phyloP scores from a whole-genome alignment of 2,797 vertebrate species.

The Nothura maculosa region DNA sequence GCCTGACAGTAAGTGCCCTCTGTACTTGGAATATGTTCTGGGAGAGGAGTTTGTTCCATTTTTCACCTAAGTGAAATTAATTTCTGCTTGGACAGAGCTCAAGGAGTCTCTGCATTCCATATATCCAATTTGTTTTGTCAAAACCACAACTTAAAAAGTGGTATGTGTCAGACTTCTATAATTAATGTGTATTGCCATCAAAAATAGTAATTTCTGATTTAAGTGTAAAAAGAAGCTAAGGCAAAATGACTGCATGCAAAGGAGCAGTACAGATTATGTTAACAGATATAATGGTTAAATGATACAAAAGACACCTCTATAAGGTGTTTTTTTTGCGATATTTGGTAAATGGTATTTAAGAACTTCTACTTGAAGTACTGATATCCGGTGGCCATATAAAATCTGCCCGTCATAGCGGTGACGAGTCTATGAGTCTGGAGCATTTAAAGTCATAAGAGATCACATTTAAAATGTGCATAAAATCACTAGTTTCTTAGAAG shows the following conservation, averaged over 20 bases:
- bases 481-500: not conserved
- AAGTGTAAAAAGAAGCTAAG: not conserved
- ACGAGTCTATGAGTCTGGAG: not conserved
- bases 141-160: not conserved
- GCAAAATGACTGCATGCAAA: not conserved
- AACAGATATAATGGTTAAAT: not conserved
- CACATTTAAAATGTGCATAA: not conserved
- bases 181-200: not conserved
- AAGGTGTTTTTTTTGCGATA: not conserved
- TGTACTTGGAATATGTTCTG: not conserved
- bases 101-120: not conserved
- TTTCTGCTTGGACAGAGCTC: not conserved
- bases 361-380: not conserved
- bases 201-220: not conserved
- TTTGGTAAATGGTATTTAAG: not conserved
- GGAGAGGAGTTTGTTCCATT: not conserved
- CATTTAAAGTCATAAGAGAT: not conserved
- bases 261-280: not conserved
- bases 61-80: not conserved
- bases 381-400: fast-evolving
- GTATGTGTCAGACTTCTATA: not conserved
- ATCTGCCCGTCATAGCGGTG: fast-evolving
- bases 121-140: not conserved
- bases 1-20: not conserved
- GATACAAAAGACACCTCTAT: not conserved